These are phyloP conservation scores for Salvelinus namaycush DNA, from an alignment of 2,113 vertebrate genomes.

Conservation along the genomic window DNA sequence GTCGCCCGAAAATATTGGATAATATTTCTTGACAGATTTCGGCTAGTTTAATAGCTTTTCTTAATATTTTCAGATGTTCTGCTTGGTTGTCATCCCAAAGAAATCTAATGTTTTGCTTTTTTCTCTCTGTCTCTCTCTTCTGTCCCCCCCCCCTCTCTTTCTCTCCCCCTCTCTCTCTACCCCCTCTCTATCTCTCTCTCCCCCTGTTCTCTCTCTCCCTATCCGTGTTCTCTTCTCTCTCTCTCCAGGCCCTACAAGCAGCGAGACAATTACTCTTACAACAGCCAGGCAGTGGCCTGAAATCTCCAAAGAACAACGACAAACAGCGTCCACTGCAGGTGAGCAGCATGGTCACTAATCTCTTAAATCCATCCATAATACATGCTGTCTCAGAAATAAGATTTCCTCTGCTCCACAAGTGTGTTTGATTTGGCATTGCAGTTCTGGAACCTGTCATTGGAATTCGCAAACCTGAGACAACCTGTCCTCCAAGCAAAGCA, in stretches of 20 bases:
- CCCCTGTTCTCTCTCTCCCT: conserved; percentile 35
- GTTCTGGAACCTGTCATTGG: conserved; percentile 65
- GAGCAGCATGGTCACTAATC: conserved; percentile 77
- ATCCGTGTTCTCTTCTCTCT: conserved; percentile 6
- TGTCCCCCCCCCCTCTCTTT: no score
- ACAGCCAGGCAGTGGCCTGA: conserved; percentile 97
- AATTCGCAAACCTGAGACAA: conserved; percentile 60
- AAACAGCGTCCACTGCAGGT: conserved; percentile 99
- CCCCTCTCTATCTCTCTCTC: conserved; percentile 27
- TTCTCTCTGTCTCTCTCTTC: conserved; percentile 18
- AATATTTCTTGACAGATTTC: conserved; percentile 31
- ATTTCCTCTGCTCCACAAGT: conserved; percentile 73
- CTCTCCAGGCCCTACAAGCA: conserved; percentile 92
- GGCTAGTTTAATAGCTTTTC: conserved; percentile 19
- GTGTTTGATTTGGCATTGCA: conserved; percentile 75
- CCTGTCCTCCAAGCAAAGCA: conserved; percentile 15
- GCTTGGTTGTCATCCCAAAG: conserved; percentile 40
- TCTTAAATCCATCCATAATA: conserved; percentile 76
- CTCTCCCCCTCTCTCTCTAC: conserved; percentile 8
- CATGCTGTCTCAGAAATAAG: conserved; percentile 64
- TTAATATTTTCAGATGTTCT: conserved; percentile 28
- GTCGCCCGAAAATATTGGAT: conserved; percentile 18
- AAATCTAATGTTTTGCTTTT: conserved; percentile 57
- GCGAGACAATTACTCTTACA: conserved; percentile 98
- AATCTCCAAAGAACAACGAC: conserved; percentile 98